Conservation (phyloP, 2,888 invertebrate species). For the Netelia inedita region DNA sequence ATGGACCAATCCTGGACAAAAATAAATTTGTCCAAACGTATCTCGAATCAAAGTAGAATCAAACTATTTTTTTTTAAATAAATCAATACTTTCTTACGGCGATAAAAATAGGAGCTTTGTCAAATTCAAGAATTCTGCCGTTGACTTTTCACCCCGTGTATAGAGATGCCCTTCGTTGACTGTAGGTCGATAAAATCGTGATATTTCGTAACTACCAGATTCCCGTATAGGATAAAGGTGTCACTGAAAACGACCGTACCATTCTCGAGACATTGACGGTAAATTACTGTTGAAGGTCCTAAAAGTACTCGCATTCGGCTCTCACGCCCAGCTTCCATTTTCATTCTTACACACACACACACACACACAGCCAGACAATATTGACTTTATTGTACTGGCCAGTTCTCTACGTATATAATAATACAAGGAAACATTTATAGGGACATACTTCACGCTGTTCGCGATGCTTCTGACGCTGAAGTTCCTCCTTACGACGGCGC, state of each 20-base stretch:
- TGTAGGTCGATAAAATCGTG: slow-evolving; percentile 21
- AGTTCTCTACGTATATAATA: not conserved
- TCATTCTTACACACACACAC: not conserved
- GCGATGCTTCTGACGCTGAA: slow-evolving; percentile 81
- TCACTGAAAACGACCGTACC: not conserved
- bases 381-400: not conserved
- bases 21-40: not conserved
- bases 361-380: not conserved
- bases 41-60: not conserved
- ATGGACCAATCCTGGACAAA: too few relatives aligned
- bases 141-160: not conserved
- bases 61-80: not conserved
- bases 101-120: not conserved
- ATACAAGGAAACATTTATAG: not conserved
- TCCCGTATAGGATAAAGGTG: not conserved
- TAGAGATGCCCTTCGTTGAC: slow-evolving; percentile 10
- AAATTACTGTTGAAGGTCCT: slow-evolving; percentile 11
- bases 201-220: not conserved
- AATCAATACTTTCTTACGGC: not conserved
- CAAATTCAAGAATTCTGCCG: not conserved
- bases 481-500: slow-evolving; percentile 82
- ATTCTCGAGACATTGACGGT: not conserved
- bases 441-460: slow-evolving; percentile 83
- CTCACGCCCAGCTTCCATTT: not conserved
- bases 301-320: not conserved